These are phyloP conservation scores for Sus cebifrons DNA, from an alignment of 2,797 vertebrate species.

Conservation along the genomic window DNA sequence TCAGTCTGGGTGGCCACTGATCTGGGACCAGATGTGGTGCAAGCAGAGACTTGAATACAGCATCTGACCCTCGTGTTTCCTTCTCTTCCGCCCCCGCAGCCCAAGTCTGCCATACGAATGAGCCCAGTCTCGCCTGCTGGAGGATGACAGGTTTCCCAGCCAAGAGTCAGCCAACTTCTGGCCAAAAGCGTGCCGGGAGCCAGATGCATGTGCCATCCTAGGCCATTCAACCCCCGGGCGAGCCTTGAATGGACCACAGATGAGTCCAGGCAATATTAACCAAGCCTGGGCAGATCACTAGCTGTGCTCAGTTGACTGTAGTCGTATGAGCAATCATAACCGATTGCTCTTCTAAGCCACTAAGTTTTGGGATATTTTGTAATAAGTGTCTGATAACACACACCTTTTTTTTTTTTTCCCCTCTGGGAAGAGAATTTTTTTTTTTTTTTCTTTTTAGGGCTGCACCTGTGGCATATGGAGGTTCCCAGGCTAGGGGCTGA, in stretches of 20 bases:
- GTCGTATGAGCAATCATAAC: not conserved
- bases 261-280: not conserved
- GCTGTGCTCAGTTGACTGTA: accelerated
- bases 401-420: not conserved
- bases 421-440: not conserved
- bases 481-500: no score
- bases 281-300: accelerated
- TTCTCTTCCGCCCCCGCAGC: not conserved
- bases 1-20: accelerated
- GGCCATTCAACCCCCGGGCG: accelerated
- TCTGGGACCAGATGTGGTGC: not conserved
- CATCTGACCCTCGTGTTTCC: not conserved
- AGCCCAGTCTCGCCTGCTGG: not conserved
- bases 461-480: no score
- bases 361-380: not conserved
- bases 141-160: not conserved
- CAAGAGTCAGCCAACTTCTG: not conserved
- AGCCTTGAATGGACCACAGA: not conserved
- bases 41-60: not conserved
- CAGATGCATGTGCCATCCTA: accelerated
- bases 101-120: not conserved
- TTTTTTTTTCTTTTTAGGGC: no score
- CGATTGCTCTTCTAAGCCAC: not conserved
- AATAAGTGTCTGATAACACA: not conserved
- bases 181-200: not conserved